A percentile compares a stretch with the other conserved stretches of the same genome.
Evolutionary conservation across 2,888 invertebrate genomes (phyloP).

Genomic region (Chrysodeixis includens): DNA sequence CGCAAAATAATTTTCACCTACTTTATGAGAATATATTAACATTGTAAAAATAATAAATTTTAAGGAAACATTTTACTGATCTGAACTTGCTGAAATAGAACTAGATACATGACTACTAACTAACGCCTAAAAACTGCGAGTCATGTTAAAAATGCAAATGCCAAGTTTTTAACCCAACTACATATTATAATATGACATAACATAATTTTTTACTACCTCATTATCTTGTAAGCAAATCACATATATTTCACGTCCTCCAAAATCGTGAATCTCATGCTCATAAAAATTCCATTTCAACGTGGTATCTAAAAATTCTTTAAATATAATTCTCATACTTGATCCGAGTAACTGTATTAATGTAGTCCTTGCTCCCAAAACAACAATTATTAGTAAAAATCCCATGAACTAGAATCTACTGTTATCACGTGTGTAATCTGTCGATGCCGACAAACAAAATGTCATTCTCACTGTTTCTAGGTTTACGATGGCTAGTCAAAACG

Average conservation of each 20-base stretch:
- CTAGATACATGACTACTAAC: too few relatives aligned
- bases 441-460: slow-evolving; percentile 41
- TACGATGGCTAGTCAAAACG: slow-evolving; percentile 48
- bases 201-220: background rate
- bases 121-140: too few relatives aligned
- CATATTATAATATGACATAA: background rate
- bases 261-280: slow-evolving; percentile 47
- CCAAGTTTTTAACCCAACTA: too few relatives aligned
- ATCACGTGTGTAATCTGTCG: slow-evolving; percentile 48
- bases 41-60: too few relatives aligned
- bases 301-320: slow-evolving; percentile 43
- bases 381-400: slow-evolving; percentile 49
- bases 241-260: slow-evolving; percentile 45
- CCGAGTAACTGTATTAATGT: slow-evolving; percentile 37
- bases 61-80: too few relatives aligned
- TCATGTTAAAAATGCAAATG: too few relatives aligned
- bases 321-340: slow-evolving; percentile 54
- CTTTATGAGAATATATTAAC: background rate
- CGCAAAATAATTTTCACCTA: background rate
- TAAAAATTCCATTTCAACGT: slow-evolving; percentile 50
- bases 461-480: slow-evolving; percentile 57
- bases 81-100: too few relatives aligned
- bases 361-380: slow-evolving; percentile 57
- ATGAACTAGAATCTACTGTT: slow-evolving; percentile 48
- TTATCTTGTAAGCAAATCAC: slow-evolving; percentile 3